Evolutionary conservation across 1,140 invertebrate species (phyloP).

Genomic region (Dolichoris vasculosae): DNA sequence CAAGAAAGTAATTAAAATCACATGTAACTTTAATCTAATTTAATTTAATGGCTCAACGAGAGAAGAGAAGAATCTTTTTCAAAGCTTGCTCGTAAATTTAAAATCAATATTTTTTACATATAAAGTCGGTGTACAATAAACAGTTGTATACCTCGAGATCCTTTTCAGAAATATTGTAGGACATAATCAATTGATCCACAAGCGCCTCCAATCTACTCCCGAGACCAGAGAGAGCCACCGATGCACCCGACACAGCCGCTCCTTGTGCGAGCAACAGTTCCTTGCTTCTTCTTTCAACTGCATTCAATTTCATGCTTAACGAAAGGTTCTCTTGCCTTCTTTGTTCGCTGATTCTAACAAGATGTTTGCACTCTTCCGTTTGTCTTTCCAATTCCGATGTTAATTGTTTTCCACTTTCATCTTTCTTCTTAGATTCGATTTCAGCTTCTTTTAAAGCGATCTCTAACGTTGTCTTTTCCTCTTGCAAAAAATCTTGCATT

Average conservation of each 20-base stretch:
- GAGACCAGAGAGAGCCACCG: slow-evolving; percentile 82
- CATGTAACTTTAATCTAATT: too few species aligned
- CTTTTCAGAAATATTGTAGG: slow-evolving; percentile 84
- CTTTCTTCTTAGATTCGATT: slow-evolving; percentile 74
- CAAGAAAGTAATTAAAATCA: too few species aligned
- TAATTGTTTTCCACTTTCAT: slow-evolving; percentile 74
- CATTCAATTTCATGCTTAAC: slow-evolving; percentile 78
- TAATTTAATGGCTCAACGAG: too few species aligned
- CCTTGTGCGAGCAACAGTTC: slow-evolving; percentile 82
- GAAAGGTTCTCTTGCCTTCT: slow-evolving; percentile 82
- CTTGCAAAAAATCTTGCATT: slow-evolving; percentile 85
- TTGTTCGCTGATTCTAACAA: slow-evolving; percentile 86
- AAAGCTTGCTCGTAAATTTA: too few species aligned
- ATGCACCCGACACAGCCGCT: slow-evolving; percentile 81
- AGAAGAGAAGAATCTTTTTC: too few species aligned
- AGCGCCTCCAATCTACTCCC: slow-evolving; percentile 81
- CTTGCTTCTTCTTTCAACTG: slow-evolving; percentile 78
- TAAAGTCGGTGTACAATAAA: too few species aligned
- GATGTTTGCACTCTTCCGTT: slow-evolving; percentile 85
- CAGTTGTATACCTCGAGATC: slow-evolving; percentile 84
- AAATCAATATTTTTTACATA: too few species aligned
- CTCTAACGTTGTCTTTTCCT: slow-evolving; percentile 82
- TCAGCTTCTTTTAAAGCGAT: slow-evolving; percentile 86
- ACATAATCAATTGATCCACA: slow-evolving; percentile 81
- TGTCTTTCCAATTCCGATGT: slow-evolving; percentile 79